phyloP scores from a whole-genome alignment of 1,140 invertebrate genomes.

The Parapsyche elsis region DNA sequence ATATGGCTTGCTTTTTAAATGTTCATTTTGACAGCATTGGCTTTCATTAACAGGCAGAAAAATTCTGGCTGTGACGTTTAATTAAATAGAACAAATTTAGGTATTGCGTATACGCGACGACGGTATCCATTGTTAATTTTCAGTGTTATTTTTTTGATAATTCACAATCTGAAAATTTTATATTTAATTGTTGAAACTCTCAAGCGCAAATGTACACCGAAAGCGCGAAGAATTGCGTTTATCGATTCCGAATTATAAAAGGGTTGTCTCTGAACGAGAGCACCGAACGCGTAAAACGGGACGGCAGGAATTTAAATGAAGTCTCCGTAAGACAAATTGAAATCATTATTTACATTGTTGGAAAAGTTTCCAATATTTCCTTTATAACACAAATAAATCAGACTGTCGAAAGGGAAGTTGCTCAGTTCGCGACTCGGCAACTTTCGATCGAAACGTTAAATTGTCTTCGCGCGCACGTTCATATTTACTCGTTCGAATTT shows the following conservation, averaged over 20 bases:
- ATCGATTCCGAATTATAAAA: neutral
- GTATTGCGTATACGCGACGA: no score
- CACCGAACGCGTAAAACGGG: neutral
- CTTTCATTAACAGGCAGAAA: no score
- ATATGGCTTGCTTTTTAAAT: no score
- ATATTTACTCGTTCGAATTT: neutral
- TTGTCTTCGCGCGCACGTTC: constrained; percentile 6
- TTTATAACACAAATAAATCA: constrained; percentile 40
- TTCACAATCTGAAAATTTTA: no score
- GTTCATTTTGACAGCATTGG: no score
- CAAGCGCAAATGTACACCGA: no score
- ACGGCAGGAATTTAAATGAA: constrained; percentile 35
- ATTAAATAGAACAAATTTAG: no score
- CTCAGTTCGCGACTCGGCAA: constrained; percentile 16
- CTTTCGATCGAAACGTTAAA: constrained; percentile 9
- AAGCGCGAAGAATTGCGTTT: no score
- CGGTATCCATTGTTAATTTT: no score
- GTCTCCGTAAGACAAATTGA: constrained; percentile 35
- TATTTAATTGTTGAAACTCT: no score
- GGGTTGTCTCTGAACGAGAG: neutral
- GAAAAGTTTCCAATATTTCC: constrained; percentile 43
- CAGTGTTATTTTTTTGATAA: no score
- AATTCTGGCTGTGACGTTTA: no score
- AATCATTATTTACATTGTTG: constrained; percentile 41
- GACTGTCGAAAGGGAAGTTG: constrained; percentile 25